A percentile compares a stretch with the other conserved stretches of the same genome.
Conservation (phyloP, 2,888 invertebrate genomes). For the Pocota personata region DNA sequence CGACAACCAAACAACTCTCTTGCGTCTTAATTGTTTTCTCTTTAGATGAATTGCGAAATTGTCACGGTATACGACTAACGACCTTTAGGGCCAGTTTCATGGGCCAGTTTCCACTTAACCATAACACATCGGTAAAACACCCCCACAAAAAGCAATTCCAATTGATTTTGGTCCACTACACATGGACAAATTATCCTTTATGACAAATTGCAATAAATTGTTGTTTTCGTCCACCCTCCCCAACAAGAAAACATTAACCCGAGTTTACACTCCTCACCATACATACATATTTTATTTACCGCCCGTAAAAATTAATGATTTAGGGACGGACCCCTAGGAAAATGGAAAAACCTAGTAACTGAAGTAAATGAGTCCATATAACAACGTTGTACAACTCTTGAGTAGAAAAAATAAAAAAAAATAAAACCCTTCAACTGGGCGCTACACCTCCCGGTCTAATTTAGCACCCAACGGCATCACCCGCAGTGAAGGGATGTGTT, state of each 20-base stretch:
- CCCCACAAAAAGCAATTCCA: constrained; percentile 6
- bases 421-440: constrained; percentile 30
- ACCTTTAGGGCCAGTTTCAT: not conserved
- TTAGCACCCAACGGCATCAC: constrained; percentile 28
- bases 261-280: constrained; percentile 20
- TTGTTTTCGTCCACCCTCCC: not conserved
- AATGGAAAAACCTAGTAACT: constrained; percentile 39
- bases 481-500: constrained; percentile 41
- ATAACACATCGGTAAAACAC: not conserved
- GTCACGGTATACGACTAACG: constrained; percentile 1
- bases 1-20: not conserved
- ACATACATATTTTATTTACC: constrained; percentile 36
- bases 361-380: constrained; percentile 45
- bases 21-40: constrained; percentile 44
- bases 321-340: constrained; percentile 52
- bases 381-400: constrained; percentile 23
- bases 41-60: constrained; percentile 48
- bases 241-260: not conserved
- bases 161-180: constrained; percentile 43
- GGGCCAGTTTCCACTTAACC: constrained; percentile 1
- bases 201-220: constrained; percentile 50
- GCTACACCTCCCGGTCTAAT: constrained; percentile 37
- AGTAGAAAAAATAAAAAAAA: constrained; percentile 4
- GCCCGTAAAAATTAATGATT: constrained; percentile 59
- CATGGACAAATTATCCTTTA: constrained; percentile 55